A percentile compares a stretch with the other conserved stretches of the same genome.
These are phyloP conservation scores for Cotesia glomerata DNA, from an alignment of 1,140 invertebrate species.

Conservation along the genomic window DNA sequence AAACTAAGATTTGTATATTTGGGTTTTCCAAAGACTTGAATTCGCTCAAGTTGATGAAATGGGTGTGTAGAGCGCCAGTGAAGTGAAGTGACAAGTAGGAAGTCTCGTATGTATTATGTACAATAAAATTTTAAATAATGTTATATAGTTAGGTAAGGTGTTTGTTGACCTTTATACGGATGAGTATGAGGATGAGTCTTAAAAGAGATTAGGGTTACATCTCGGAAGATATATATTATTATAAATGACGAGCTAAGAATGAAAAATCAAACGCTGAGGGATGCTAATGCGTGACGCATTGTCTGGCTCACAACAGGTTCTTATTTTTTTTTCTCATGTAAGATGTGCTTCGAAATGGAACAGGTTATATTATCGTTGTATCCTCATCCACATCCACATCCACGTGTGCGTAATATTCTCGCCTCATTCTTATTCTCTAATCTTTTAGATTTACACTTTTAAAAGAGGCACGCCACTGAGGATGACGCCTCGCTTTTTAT, in stretches of 20 bases:
- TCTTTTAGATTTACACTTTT: constrained; percentile 16
- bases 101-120: no score
- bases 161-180: no score
- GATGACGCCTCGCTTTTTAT: not conserved
- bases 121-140: no score
- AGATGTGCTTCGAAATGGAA: constrained; percentile 7
- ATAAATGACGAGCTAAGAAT: not conserved
- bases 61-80: no score
- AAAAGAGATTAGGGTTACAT: not conserved
- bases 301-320: not conserved
- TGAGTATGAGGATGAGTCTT: not conserved
- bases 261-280: constrained; percentile 8
- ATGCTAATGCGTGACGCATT: not conserved
- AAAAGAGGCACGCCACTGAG: constrained; percentile 2
- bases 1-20: no score
- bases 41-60: no score
- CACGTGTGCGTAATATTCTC: not conserved
- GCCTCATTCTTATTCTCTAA: constrained; percentile 10
- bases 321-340: not conserved
- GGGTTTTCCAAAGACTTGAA: no score
- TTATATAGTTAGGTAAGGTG: no score
- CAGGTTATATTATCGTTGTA: not conserved
- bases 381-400: not conserved
- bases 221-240: not conserved
- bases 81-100: no score